These are phyloP conservation scores for Aurelia aurita DNA, from an alignment of 30 jellyfish, hydroid and myxozoan genomes.

Conservation along the genomic window DNA sequence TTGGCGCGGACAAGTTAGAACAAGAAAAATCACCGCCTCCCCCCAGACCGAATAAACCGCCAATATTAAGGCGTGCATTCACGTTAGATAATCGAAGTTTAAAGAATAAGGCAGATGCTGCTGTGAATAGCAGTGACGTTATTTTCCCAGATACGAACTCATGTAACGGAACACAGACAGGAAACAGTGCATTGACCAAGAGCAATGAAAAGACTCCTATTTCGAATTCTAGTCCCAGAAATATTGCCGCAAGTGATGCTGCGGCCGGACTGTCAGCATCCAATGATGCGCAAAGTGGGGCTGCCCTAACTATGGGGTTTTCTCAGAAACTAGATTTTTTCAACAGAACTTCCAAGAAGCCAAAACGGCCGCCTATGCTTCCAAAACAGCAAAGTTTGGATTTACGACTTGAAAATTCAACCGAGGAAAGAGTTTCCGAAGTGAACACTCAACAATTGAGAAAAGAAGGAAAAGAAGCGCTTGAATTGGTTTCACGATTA, in stretches of 20 bases:
- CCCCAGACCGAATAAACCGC: conserved; percentile 58
- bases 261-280: not conserved
- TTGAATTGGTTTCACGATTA: conserved; percentile 30
- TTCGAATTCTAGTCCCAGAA: not conserved
- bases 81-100: not conserved
- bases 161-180: not conserved
- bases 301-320: not conserved
- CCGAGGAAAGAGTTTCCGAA: not conserved
- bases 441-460: conserved; percentile 18
- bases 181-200: not conserved
- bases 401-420: not conserved
- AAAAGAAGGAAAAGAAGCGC: conserved; percentile 63
- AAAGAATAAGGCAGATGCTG: not conserved
- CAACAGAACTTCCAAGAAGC: not conserved
- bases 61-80: conserved; percentile 8
- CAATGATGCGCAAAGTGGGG: not conserved
- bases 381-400: conserved; percentile 52
- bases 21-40: conserved; percentile 31
- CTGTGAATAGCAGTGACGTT: not conserved
- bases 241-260: not conserved
- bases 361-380: conserved; percentile 24
- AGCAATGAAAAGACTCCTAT: not conserved
- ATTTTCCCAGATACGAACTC: not conserved
- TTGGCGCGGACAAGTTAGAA: not conserved
- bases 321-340: not conserved